These are phyloP conservation scores for Malthinus seriepunctatus DNA, from an alignment of 2,888 invertebrate species.

Conservation along the genomic window DNA sequence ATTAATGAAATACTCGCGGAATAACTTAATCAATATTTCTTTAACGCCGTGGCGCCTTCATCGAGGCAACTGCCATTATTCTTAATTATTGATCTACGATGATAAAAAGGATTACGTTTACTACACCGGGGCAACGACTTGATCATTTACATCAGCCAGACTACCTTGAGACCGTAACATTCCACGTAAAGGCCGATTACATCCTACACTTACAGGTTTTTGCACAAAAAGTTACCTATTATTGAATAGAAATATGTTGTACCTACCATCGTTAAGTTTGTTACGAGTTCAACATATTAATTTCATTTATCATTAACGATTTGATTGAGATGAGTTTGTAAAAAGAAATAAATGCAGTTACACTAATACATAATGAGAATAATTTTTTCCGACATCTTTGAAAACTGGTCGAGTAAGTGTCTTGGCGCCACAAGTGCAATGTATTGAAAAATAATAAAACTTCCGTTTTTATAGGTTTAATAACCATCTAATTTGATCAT, in stretches of 20 bases:
- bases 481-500: too few species aligned
- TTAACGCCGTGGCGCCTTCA: conserved; percentile 6
- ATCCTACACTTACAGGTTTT: not conserved
- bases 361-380: too few species aligned
- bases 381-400: not conserved
- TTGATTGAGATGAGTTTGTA: too few species aligned
- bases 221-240: not conserved
- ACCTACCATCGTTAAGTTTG: too few species aligned
- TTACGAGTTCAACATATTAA: too few species aligned
- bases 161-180: conserved; percentile 48
- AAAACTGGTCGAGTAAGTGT: conserved; percentile 6
- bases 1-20: too few species aligned
- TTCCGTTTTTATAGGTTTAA: too few species aligned
- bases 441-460: not conserved
- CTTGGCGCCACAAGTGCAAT: conserved; percentile 8
- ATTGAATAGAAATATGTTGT: too few species aligned
- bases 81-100: conserved; percentile 13
- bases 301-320: too few species aligned
- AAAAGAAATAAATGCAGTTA: too few species aligned
- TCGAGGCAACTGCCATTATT: conserved; percentile 2
- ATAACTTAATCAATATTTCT: too few species aligned
- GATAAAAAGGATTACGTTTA: conserved; percentile 14
- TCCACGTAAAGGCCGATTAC: conserved; percentile 39
- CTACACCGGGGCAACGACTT: conserved; percentile 40
- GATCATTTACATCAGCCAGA: conserved; percentile 39